phyloP scores from a whole-genome alignment of 2,113 vertebrate species.

The Gymnorhina tibicen region DNA sequence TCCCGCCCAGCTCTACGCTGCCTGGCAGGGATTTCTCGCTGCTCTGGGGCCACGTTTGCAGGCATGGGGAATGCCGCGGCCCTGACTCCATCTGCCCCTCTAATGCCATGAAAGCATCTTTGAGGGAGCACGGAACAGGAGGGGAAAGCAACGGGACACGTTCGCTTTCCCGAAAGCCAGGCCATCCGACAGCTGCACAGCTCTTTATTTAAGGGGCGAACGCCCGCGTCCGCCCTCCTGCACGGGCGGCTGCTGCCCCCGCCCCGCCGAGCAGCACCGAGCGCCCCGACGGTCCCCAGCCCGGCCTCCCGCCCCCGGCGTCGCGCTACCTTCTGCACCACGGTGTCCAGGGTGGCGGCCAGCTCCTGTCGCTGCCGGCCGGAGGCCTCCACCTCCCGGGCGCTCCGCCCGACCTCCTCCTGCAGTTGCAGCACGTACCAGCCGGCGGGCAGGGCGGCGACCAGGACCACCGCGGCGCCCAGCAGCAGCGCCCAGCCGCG shows the following conservation, averaged over 20 bases:
- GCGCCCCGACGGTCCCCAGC: neutral
- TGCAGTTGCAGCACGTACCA: no score
- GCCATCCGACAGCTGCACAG: neutral
- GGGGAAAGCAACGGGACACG: neutral
- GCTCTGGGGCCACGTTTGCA: slow-evolving; percentile 16
- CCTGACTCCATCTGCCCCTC: neutral
- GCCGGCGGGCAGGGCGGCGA: no score
- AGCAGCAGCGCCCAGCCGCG: no score
- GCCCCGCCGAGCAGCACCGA: neutral
- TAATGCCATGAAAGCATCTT: neutral
- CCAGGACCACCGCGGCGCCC: no score
- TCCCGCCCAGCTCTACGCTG: neutral
- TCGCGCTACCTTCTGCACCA: slow-evolving; percentile 67
- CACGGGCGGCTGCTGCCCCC: neutral
- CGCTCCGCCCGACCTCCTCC: no score
- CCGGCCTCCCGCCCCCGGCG: neutral
- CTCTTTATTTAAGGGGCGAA: neutral
- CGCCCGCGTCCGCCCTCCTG: neutral
- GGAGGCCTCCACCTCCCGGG: slow-evolving; percentile 64
- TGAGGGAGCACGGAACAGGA: neutral
- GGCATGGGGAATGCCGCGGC: neutral
- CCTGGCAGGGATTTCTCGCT: neutral
- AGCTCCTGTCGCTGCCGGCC: slow-evolving; percentile 61
- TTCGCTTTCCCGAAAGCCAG: neutral
- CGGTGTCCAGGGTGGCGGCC: slow-evolving; percentile 53